Percentiles rank a stretch among this genome's conserved stretches.
These are phyloP conservation scores for Anolis carolinensis DNA, from an alignment of 2,113 vertebrate species.

Conservation along the genomic window DNA sequence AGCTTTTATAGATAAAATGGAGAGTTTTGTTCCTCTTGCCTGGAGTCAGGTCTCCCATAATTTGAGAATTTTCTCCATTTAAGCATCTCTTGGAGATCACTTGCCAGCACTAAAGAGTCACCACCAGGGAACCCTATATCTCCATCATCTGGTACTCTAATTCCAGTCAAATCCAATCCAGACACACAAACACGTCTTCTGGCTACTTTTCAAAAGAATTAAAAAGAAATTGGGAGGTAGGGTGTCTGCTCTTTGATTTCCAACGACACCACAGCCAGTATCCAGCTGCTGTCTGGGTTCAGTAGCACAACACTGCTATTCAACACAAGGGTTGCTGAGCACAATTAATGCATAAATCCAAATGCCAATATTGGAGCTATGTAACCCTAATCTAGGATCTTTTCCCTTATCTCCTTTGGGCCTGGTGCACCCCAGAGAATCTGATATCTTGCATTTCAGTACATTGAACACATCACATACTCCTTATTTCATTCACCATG, in stretches of 20 bases:
- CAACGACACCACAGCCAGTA: too few relatives aligned
- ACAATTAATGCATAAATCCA: too few relatives aligned
- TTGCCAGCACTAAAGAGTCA: too few relatives aligned
- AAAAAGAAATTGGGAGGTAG: background rate
- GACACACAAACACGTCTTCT: background rate
- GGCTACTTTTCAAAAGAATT: background rate
- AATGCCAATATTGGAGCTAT: too few relatives aligned
- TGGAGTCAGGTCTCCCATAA: too few relatives aligned
- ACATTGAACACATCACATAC: background rate
- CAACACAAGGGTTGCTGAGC: background rate
- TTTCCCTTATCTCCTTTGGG: background rate
- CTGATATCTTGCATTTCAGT: background rate
- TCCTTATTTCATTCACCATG: background rate
- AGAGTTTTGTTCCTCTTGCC: too few relatives aligned
- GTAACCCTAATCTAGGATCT: too few relatives aligned
- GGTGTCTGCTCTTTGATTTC: background rate
- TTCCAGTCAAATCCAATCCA: background rate
- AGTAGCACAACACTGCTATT: background rate
- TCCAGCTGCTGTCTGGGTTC: too few relatives aligned
- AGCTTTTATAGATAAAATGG: too few relatives aligned
- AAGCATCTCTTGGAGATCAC: too few relatives aligned
- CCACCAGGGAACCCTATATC: too few relatives aligned
- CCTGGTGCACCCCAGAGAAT: background rate
- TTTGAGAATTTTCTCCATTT: too few relatives aligned
- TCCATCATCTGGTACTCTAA: background rate